Evolutionary conservation across 2,113 vertebrate species (phyloP).

Genomic region (Aplodontia rufa): DNA sequence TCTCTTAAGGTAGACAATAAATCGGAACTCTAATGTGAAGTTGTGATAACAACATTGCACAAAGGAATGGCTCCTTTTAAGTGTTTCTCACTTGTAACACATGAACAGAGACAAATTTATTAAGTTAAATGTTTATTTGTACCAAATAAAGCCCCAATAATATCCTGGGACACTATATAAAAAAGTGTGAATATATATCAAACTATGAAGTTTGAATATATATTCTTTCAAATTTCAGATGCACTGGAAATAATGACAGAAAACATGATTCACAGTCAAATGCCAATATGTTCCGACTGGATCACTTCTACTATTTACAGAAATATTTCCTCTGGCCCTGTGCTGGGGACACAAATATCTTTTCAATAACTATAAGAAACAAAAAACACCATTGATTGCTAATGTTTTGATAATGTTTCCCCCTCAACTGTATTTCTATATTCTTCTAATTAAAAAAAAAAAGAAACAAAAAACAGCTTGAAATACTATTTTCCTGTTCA

Average conservation of each 20-base stretch:
- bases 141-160: conserved; percentile 44
- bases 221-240: conserved; percentile 16
- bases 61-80: background rate
- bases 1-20: conserved; percentile 1
- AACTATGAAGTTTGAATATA: background rate
- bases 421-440: no score
- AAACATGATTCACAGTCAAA: background rate
- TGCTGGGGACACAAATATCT: background rate
- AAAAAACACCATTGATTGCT: no score
- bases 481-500: conserved; percentile 25
- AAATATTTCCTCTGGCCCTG: background rate
- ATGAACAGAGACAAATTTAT: background rate
- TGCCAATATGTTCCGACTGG: conserved; percentile 29
- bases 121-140: conserved; percentile 47
- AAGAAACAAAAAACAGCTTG: conserved; percentile 22
- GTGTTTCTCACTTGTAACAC: conserved; percentile 35
- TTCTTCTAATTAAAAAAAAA: no score
- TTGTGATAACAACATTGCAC: background rate
- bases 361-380: background rate
- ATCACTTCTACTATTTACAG: background rate
- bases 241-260: conserved; percentile 15
- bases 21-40: background rate
- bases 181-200: background rate
- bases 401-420: no score
- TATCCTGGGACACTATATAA: background rate